Evolutionary conservation across 2,888 invertebrate species (phyloP), one percentile per base, ranked within the genome.

Genomic region (Spilosoma lubricipeda): DNA sequence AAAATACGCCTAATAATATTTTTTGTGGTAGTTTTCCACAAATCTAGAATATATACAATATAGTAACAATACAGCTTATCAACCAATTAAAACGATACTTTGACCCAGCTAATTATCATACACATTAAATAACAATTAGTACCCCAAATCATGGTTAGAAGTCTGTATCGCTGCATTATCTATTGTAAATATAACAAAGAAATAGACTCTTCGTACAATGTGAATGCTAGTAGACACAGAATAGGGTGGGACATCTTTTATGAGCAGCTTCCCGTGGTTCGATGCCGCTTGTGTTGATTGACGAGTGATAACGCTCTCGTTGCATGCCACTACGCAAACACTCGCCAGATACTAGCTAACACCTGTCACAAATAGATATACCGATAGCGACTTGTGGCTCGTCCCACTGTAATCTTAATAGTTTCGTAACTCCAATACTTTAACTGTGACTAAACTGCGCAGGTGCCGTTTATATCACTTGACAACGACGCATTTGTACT

Each of bases 181-280:
- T 13, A 56, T n/a, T 56, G 56, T 56, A 56, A 13, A 56, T 27
- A 59, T 59, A 3, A 27, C 27, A 27, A 59, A 15, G 59, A 59
- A 59, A 59, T 59, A 27, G 59, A 59, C 27, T 27, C 13, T 4
- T 39, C 36, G 27, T 39, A 36, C 69, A 69, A 9, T 56, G 23
- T 23, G n/a, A 2, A 20, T 70, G 20, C 70, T 33, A 64, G 30
- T 8, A 71, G n/a, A 45, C 23, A 48, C 66, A 66, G n/a, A 7
- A 18, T 48, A 52, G 48, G 64, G 67, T 33, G 68, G 30, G 68
- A 20, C 48, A 59, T 3, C 33, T 52, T 33, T 71, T 56, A 80
- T 80, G 81, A 76, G 74, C 64, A 45, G 74, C 69, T 77, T 79
- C 83, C 82, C 76, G 45, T 74, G 73, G 67, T 72, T 3, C 77